Base-by-base conservation (phyloP, 2,113 vertebrate species). In the Archilochus colubris region DNA sequence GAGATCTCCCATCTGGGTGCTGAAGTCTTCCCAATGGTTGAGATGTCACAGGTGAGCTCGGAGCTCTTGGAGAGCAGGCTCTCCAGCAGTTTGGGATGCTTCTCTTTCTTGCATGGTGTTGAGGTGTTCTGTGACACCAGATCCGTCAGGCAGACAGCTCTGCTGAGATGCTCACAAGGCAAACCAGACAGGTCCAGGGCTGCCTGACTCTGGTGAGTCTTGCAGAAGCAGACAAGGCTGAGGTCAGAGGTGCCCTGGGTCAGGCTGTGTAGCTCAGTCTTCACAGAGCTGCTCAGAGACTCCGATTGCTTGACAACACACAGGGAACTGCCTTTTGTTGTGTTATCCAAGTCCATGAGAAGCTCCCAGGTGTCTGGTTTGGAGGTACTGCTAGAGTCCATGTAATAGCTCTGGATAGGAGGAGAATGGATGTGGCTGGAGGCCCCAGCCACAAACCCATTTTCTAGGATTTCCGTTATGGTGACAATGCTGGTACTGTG, bases 1-100 rank as follows among this genome's bases (percentile, higher is more conserved):
- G 96, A 97, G 51, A 97, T 93, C 43, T 98, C 97, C 96, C 94
- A 95, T 5, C 77, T 31, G 12, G 90, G 74, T 14, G 72, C 77
- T 28, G 92, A 67, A 0, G 7, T 54, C n/a, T 96, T 97, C 25
- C 86, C 93, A 13, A 89, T 75, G 33, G 53, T 40, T 14, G 86
- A 69, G 22, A 64, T 12, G 54, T 96, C 94, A 6, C 69, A 20
- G 0, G 1, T 0, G 2, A 91, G 89, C 69, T 97, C 96, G 0
- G 51, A 69, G 76, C 87, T 91, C 53, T 61, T 95, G 33, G 89
- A 92, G 9, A 94, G 38, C 46, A 81, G 57, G 43, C 20, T 89
- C 13, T 95, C 89, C 54, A 75, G 69, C 0, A 3, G 19, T 5
- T 84, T 86, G 76, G 17, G 40, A 7, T 38, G 38, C 33, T 89